Base-by-base conservation (phyloP, 1,140 invertebrate species). In the Ostrea edulis region DNA sequence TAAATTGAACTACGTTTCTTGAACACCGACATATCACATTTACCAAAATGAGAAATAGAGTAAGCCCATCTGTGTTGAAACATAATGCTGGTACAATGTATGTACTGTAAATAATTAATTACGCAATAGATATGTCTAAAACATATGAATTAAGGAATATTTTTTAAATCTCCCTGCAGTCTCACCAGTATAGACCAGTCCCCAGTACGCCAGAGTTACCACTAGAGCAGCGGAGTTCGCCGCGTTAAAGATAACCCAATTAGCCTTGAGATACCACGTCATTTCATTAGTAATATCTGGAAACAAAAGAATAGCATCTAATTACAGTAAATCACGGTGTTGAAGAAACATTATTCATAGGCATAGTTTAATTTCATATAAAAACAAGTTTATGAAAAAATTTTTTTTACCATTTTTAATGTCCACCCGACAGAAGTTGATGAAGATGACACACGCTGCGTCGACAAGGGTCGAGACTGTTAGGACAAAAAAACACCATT, bases 401-500 rank as follows among this genome's bases (percentile, higher is more conserved):
- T 35, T 44, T 12, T 62, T 54, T 71, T 29, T 82, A 93, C 92
- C 91, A 86, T 90, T 83, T 22, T 88, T 35, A 52, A 92, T 92
- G 65, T 93, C 91, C 25, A 82, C 68, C 53, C 89, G 87, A n/a
- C 86, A 88, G 8, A 88, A 81, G 25, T 82, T 87, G 17, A 91
- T 87, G 55, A 71, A 91, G 12, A 89, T 25, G 14, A 91, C 88
- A 14, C 84, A 86, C 1, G 85, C 58, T 11, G 89, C 88, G 55
- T 93, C 91, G 58, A 91, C 29, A 44, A 92, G 53, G 0, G 91
- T 91, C 25, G 90, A 86, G n/a, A 91, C 5, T 17, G 91, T 91
- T 29, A 93, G 88, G 12, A 89, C 82, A 55, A 93, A 89, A 85
- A 91, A 93, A 9, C 88, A 89, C 93, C 93, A 93, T 88, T 93